These are phyloP conservation scores for Rhea americana DNA, from an alignment of 2,113 vertebrate species.

Conservation along the genomic window DNA sequence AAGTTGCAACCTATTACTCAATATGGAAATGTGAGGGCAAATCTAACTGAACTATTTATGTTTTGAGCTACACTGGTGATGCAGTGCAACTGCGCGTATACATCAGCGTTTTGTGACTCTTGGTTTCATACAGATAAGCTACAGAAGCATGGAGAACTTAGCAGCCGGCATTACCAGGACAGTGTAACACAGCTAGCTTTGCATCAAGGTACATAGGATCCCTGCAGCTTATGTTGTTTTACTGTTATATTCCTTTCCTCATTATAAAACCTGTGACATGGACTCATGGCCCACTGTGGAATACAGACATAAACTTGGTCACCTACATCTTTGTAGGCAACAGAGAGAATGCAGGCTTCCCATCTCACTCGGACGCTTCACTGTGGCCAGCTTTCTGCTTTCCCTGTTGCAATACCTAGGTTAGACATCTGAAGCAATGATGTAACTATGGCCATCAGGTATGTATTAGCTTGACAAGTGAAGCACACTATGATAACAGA, in stretches of 20 bases:
- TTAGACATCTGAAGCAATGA: not conserved
- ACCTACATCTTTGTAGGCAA: no score
- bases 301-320: not conserved
- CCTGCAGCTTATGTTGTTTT: not conserved
- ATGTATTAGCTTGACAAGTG: accelerated
- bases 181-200: not conserved
- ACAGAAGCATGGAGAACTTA: not conserved
- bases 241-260: not conserved
- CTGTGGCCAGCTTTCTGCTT: not conserved
- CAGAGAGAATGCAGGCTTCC: not conserved
- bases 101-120: not conserved
- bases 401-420: not conserved
- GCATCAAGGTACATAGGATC: not conserved
- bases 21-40: not conserved
- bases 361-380: not conserved
- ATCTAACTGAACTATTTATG: not conserved
- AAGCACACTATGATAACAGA: not conserved
- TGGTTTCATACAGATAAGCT: not conserved
- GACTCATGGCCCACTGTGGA: not conserved
- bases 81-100: not conserved
- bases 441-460: not conserved
- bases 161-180: not conserved
- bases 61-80: not conserved
- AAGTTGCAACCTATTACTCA: not conserved
- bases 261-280: not conserved